Base-by-base conservation (phyloP, 2,797 vertebrate genomes). In the Neoniphon sammara region DNA sequence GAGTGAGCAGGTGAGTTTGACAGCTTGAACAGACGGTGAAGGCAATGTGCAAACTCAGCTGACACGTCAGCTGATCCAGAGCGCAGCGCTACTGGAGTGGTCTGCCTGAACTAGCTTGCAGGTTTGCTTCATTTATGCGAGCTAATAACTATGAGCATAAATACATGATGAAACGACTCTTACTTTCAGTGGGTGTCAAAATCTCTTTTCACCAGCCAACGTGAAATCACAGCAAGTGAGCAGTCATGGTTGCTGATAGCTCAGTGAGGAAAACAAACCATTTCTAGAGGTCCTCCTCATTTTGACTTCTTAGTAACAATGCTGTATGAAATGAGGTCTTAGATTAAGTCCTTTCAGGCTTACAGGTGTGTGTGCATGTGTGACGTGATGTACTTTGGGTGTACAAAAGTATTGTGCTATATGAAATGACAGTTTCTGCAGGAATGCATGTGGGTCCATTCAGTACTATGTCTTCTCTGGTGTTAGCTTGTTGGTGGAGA, bases 401-500 rank as follows among this genome's bases (percentile, higher is more conserved):
- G 34, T 50, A 36, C 46, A 49, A 70, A 85, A 66, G 57, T 65
- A 59, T 17, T 79, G 66, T 87, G 75, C 74, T 75, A 18, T 30
- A 72, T 74, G 66, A 64, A 73, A 72, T 44, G 36, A 67, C 12
- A 72, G 47, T 68, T 60, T 9, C 2, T 14, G 76, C 75, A 61
- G 68, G 55, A 56, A 42, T 20, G 47, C 7, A 1, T n/a, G 54
- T 42, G 36, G 11, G 12, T 73, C 70, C 34, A 67, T 53, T 79
- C 70, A 73, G 58, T 70, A 77, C 82, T 89, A 90, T 91, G 85
- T 92, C 73, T 90, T 91, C 70, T 92, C 88, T 42, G 88, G 83
- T 2, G 68, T 91, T 15, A 91, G 76, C 72, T 91, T 91, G 88
- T 88, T 89, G 78, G 88, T 91, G 70, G 86, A 88, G 69, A 90